Evolutionary conservation across 1,140 invertebrate genomes (phyloP), one percentile per base, ranked within the genome.

Genomic region (Apis florea): DNA sequence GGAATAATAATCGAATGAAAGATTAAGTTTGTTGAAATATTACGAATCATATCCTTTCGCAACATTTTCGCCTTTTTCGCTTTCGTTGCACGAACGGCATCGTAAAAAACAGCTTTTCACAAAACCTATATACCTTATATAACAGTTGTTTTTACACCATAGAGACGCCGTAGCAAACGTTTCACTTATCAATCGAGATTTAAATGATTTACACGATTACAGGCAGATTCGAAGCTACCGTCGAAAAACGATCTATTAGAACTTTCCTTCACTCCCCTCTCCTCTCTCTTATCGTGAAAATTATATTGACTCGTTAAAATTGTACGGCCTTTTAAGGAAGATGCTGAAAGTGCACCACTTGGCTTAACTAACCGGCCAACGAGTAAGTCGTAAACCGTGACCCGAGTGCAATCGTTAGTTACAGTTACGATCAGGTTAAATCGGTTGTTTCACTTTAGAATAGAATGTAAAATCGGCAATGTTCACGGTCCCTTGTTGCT

Each of bases 381-480:
- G 5, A 3, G 1, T 17, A 26, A 47, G 6, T n/a, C 61, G 61
- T 66, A 66, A 76, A 66, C 51, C 26, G 8, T 64, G 58, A 24
- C 47, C 26, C 47, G 40, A 47, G 61, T 4, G 24, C 59, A 66
- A 54, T 66, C 31, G 49, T 66, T 67, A 47, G 56, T 61, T 49
- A 63, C 17, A 73, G 77, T 73, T 79, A 66, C 54, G 12, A 47
- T 31, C 15, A 15, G 12, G 15, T 63, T n/a, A n/a, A 61, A 40
- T 51, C 49, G 51, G 66, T 71, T 21, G 56, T 70, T 85, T 47
- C 40, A 49, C 26, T 73, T 49, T 51, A 19, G 49, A 8, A 69
- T 54, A 24, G 63, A 72, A 51, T 13, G 70, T 83, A 83, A 26
- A 61, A 79, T 83, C 56, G 69, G 53, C 63, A 51, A 73, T 63